Evolutionary conservation across 2,888 invertebrate species (phyloP).

Genomic region (Beris morrisii): DNA sequence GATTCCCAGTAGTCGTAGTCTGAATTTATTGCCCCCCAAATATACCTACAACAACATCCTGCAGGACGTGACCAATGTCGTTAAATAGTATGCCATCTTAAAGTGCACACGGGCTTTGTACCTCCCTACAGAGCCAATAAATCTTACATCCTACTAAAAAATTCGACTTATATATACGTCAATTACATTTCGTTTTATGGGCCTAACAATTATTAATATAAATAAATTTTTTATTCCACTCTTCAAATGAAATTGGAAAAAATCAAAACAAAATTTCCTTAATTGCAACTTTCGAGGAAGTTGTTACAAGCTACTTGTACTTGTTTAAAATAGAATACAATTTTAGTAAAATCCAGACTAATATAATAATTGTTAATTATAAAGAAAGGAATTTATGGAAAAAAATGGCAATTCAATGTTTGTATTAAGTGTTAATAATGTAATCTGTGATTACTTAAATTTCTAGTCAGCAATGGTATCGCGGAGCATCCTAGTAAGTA

Average conservation of each 20-base stretch:
- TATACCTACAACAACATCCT: conserved; percentile 40
- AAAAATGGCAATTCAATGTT: conserved; percentile 1
- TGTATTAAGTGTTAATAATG: conserved; percentile 19
- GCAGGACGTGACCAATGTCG: conserved; percentile 47
- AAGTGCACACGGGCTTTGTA: not conserved
- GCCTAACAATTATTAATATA: conserved; percentile 1
- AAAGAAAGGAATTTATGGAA: not conserved
- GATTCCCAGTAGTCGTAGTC: conserved; percentile 53
- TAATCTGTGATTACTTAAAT: conserved; percentile 33
- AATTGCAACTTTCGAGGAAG: no score
- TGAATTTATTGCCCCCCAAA: conserved; percentile 47
- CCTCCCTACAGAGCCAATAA: not conserved
- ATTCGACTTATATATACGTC: conserved; percentile 7
- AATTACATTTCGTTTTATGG: conserved; percentile 18
- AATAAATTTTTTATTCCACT: no score
- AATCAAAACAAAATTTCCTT: no score
- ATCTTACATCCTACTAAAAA: not conserved
- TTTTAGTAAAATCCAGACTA: not conserved
- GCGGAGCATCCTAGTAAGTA: conserved; percentile 25
- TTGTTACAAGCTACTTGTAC: not conserved
- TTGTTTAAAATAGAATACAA: not conserved
- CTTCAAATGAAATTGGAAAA: no score
- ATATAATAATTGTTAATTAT: not conserved
- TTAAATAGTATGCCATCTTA: conserved; percentile 22
- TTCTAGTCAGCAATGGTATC: conserved; percentile 23